These are phyloP conservation scores for Girardinichthys multiradiatus DNA, from an alignment of 2,113 vertebrate genomes.

Conservation along the genomic window DNA sequence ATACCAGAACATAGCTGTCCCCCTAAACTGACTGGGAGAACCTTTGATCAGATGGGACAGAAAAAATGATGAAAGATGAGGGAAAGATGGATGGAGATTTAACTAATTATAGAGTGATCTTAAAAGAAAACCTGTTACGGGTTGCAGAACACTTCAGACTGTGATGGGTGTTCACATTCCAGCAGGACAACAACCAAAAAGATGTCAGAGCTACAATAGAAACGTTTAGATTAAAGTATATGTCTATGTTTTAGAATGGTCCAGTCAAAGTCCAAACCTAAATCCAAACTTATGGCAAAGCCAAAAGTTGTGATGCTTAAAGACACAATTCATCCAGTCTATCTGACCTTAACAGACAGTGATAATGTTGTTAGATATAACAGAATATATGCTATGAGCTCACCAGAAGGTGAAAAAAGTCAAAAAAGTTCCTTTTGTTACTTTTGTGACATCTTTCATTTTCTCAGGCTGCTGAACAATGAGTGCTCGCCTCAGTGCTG, in stretches of 20 bases:
- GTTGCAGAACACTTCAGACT: too few relatives aligned
- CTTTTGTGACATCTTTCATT: conserved; percentile 47
- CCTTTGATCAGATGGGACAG: too few relatives aligned
- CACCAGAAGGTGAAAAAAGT: conserved; percentile 39
- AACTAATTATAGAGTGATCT: too few relatives aligned
- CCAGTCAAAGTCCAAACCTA: background rate
- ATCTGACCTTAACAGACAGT: background rate
- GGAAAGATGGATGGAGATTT: too few relatives aligned
- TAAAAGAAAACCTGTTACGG: too few relatives aligned
- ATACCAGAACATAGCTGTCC: background rate
- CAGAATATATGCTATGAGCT: conserved; percentile 6
- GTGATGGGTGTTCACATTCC: too few relatives aligned
- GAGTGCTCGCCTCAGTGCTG: conserved; percentile 34
- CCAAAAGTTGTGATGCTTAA: background rate
- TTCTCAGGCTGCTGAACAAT: conserved; percentile 20
- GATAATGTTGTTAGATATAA: background rate
- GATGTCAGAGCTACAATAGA: too few relatives aligned
- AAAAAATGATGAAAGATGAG: too few relatives aligned
- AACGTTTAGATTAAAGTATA: too few relatives aligned
- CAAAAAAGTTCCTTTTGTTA: background rate
- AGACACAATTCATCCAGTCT: background rate
- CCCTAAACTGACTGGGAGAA: background rate
- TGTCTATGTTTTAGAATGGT: too few relatives aligned
- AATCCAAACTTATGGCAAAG: background rate
- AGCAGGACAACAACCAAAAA: too few relatives aligned